Evolutionary conservation across 92 coral and sea anemone genomes (phyloP), one percentile per base, ranked within the genome.

Genomic region (Meandrina meandrites): DNA sequence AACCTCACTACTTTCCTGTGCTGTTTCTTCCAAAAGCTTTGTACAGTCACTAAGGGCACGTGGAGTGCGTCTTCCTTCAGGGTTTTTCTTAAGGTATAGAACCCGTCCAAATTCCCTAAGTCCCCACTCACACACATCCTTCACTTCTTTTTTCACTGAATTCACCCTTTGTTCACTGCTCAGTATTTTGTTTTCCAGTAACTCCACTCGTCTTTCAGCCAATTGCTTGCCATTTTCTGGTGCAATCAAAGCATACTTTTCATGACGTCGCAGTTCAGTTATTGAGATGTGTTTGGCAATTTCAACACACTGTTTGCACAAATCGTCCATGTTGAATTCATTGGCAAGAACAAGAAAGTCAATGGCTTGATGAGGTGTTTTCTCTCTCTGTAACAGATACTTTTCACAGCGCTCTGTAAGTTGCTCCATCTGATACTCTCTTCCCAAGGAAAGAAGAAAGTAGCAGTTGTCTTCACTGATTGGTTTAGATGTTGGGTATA

Each of bases 351-450:
- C 91, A 80, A 93, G 91, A 50, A 93, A 93, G 75, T 91, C 96
- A 76, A 93, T 81, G 77, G 94, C 96, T 77, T 93, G 96, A 76
- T 85, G 86, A 5, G 93, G 92, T 1, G 96, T 91, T 87, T 93
- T 93, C 91, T 91, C 92, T 83, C 94, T 85, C 62, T 88, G 89
- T 47, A 92, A 54, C 31, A 94, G 82, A 76, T 89, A 90, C 80
- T 76, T 70, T 82, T 94, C 98, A 80, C 98, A 94, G 82, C 94
- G 90, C 27, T 91, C 95, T n/a, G 93, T 88, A 10, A 94, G 90
- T 80, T 92, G 95, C 27, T 91, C 95, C 98, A 94, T 94, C 74
- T 94, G 94, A 79, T 92, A 94, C 16, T 94, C 98, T 79, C 91
- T 92, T 1, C 94, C 98, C 57, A 94, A 53, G 53, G 90, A 75